A percentile compares a stretch with the other conserved stretches of the same genome.
Conservation (phyloP, 2,888 invertebrate species). For the Sisyra nigra region DNA sequence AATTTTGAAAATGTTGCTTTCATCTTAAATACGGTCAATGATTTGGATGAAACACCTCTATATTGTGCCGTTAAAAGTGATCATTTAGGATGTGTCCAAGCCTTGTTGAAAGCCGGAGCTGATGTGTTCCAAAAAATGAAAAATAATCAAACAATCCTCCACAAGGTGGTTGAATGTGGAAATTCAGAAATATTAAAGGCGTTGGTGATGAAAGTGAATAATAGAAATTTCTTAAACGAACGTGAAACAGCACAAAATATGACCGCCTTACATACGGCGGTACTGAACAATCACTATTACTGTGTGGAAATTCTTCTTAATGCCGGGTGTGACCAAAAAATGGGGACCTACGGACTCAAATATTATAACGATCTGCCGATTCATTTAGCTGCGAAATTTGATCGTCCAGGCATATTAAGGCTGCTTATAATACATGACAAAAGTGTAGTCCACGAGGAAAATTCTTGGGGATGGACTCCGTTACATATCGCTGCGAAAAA, state of each 20-base stretch:
- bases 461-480: conserved; percentile 23
- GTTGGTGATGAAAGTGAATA: conserved; percentile 29
- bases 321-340: conserved; percentile 29
- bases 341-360: conserved; percentile 28
- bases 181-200: conserved; percentile 34
- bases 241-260: conserved; percentile 17
- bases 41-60: conserved; percentile 32
- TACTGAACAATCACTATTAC: conserved; percentile 30
- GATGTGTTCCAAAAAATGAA: conserved; percentile 28
- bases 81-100: conserved; percentile 28
- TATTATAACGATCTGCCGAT: conserved; percentile 30
- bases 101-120: conserved; percentile 31
- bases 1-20: conserved; percentile 28
- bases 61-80: conserved; percentile 30
- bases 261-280: conserved; percentile 38
- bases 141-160: conserved; percentile 37
- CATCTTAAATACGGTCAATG: conserved; percentile 30
- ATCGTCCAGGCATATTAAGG: conserved; percentile 22
- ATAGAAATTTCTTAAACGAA: conserved; percentile 11
- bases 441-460: conserved; percentile 18
- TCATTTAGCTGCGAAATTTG: conserved; percentile 26
- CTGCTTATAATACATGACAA: conserved; percentile 27
- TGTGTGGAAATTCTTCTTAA: conserved; percentile 30
- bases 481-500: conserved; percentile 34
- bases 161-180: conserved; percentile 39